These are phyloP conservation scores for Zaprionus lachaisei DNA, from an alignment of 1,140 invertebrate species.

Conservation along the genomic window DNA sequence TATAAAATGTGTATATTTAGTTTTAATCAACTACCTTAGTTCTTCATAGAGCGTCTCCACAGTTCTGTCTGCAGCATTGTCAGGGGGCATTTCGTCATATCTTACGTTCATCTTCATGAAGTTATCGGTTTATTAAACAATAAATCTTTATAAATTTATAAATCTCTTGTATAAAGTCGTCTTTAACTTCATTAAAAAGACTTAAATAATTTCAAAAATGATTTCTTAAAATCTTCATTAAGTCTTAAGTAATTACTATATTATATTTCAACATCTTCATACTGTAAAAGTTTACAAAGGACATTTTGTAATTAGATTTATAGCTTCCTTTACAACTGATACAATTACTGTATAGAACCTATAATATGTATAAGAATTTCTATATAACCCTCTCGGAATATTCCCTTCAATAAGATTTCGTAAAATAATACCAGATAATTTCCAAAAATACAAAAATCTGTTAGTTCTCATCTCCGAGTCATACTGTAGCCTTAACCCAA, in stretches of 20 bases:
- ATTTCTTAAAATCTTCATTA: neutral
- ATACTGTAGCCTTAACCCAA: conserved; percentile 12
- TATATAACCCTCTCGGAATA: too few relatives aligned
- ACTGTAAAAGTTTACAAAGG: too few relatives aligned
- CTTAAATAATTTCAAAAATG: neutral
- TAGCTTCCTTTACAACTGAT: too few relatives aligned
- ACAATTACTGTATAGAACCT: too few relatives aligned
- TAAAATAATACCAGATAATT: neutral
- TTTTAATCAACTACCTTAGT: neutral
- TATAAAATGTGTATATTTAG: too few relatives aligned
- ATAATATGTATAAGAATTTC: too few relatives aligned
- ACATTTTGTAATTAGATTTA: too few relatives aligned
- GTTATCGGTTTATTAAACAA: neutral
- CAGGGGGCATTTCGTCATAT: neutral
- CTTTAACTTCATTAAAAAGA: neutral
- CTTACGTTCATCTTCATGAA: neutral
- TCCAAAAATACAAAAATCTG: neutral
- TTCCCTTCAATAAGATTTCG: neutral
- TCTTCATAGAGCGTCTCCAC: neutral
- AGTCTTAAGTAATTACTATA: neutral
- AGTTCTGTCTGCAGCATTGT: neutral
- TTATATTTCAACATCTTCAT: neutral
- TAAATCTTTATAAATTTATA: neutral
- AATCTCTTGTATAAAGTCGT: neutral
- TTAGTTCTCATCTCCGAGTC: neutral